Conservation (phyloP, 2,888 invertebrate species). For the Trissonchulus latispiculum region DNA sequence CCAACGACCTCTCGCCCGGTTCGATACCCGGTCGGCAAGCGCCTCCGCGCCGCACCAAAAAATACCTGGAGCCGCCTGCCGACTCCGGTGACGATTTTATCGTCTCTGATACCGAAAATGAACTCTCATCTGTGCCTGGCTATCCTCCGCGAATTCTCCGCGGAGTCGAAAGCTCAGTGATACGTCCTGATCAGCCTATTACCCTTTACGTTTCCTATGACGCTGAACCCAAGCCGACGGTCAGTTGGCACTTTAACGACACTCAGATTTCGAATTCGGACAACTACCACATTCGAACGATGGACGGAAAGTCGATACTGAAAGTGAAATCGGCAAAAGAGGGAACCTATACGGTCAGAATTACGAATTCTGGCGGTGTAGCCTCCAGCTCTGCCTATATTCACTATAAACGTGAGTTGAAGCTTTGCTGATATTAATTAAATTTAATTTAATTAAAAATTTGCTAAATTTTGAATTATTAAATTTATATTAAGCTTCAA, state of each 20-base stretch:
- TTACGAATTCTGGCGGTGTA: constrained; percentile 84
- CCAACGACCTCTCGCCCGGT: no score
- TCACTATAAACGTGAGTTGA: constrained; percentile 84
- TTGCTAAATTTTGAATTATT: no score
- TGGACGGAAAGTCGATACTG: neutral
- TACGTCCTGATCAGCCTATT: constrained; percentile 1
- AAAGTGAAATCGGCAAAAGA: constrained; percentile 7
- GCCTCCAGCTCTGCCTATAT: constrained; percentile 96
- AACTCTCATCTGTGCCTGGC: neutral
- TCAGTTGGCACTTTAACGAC: constrained; percentile 39
- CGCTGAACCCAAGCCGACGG: constrained; percentile 33
- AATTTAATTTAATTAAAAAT: no score
- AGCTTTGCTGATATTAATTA: no score
- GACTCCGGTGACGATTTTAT: constrained; percentile 1
- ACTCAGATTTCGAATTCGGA: neutral
- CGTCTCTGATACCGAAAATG: constrained; percentile 11
- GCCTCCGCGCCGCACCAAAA: no score
- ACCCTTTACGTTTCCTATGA: constrained; percentile 21
- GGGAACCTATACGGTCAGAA: constrained; percentile 77
- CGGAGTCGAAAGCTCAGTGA: neutral
- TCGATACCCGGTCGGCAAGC: no score
- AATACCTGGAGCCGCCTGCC: neutral
- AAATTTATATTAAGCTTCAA: no score
- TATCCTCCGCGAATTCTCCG: constrained; percentile 8
- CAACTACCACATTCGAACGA: neutral